Evolutionary conservation across 2,888 invertebrate genomes (phyloP), one percentile per base, ranked within the genome.

Genomic region (Pegoplata infirma): DNA sequence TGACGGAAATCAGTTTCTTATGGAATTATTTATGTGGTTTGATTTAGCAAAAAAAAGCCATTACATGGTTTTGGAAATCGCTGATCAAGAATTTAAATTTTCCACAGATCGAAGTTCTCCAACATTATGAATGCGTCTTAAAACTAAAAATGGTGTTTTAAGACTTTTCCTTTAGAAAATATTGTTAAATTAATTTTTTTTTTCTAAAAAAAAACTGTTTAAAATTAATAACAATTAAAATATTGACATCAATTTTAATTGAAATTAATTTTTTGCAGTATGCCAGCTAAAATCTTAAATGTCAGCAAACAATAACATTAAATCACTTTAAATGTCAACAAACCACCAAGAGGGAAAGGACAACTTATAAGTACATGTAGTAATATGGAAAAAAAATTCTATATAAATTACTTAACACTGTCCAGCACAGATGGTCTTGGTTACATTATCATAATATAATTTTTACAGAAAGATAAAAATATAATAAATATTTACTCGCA

Each of bases 271-370:
- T 53, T n/a, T 64, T 23, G 17, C 44, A 21, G 14, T 61, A 40
- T 47, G 23, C 8, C 17, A 63, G 23, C 51, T 53, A 53, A 72
- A 68, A 78, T 78, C 73, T 73, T 78, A 69, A 75, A 64, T 77
- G 77, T 76, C 76, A 73, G 51, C 74, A 82, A 84, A 85, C 87
- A 84, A 86, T 87, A 84, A 86, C 86, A 85, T 87, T 87, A 87
- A 87, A 87, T 87, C 88, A 87, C 88, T 87, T 87, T 84, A 86
- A 86, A 86, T 87, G 87, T 86, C 87, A 87, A 84, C 82, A 80
- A 79, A 80, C 36, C 69, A 80, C 36, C 69, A 64, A 67, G 66
- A 69, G 55, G 59, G 28, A 47, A 46, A 40, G n/a, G n/a, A 68
- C 16, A 58, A 63, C 19, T 53, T 14, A 19, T 19, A 14, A 2